phyloP scores from a whole-genome alignment of 2,797 vertebrate genomes.

The Lithobates pipiens region DNA sequence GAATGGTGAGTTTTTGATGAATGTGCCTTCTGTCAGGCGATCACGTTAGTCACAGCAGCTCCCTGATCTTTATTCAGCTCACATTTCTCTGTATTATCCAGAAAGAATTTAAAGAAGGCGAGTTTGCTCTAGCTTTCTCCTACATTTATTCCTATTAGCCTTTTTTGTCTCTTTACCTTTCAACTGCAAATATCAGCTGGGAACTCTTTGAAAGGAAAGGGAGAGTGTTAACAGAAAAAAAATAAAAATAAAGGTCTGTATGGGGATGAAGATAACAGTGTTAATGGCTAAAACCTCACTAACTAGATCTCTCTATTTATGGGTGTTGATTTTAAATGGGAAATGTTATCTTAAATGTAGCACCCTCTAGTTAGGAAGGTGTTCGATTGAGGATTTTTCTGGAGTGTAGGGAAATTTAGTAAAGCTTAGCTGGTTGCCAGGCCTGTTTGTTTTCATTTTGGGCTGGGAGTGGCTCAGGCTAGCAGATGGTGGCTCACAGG shows the following conservation, averaged over 20 bases:
- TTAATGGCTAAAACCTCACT: not conserved
- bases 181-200: not conserved
- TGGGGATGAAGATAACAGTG: not conserved
- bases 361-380: too few species aligned
- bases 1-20: constrained; percentile 57
- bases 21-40: constrained; percentile 56
- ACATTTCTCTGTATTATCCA: constrained; percentile 57
- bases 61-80: constrained; percentile 53
- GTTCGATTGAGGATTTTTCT: too few species aligned
- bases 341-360: too few species aligned
- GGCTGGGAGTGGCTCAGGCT: too few species aligned
- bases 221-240: not conserved
- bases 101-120: constrained; percentile 59
- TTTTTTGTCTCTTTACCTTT: constrained; percentile 35
- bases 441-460: too few species aligned
- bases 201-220: not conserved
- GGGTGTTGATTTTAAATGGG: not conserved
- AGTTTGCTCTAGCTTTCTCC: constrained; percentile 40
- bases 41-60: constrained; percentile 51
- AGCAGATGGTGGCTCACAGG: too few species aligned
- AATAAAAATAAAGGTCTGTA: not conserved
- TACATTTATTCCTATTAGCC: constrained; percentile 27
- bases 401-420: too few species aligned
- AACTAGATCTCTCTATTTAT: not conserved
- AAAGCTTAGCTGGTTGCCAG: too few species aligned